Base-by-base conservation (phyloP, 2,888 invertebrate species). In the Lithophane socia region DNA sequence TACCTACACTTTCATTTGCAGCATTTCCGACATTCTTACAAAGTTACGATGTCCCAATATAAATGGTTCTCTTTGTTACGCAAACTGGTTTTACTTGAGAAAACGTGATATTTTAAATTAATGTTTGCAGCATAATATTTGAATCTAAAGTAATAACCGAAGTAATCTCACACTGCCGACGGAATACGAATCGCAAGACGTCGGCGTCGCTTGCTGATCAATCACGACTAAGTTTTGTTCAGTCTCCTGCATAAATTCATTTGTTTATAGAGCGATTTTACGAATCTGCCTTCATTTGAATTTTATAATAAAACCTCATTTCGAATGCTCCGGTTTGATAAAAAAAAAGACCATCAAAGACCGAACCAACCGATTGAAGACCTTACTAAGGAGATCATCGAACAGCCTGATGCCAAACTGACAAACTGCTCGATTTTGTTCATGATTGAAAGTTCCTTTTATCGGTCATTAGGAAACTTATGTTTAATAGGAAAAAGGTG, bases 81-180 rank as follows among this genome's bases (percentile, higher is more conserved):
- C 29, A 66, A 74, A 75, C 54, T n/a, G 69, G 29, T 70, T 69
- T 81, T 52, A 47, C 65, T 65, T 69, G 18, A 37, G 65, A 56
- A 76, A 75, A 76, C 9, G 76, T 65, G 44, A 74, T 67, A 74
- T 83, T 80, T 76, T 82, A 72, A 74, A 82, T 75, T 37, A 84
- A 77, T 64, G 58, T 65, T 56, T 64, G 56, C 52, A 60, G 73
- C 52, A 68, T 74, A 63, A 68, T 65, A 80, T 79, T 80, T 74
- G 37, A 68, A 68, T 79, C 2, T 47, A 58, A 64, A 79, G 72
- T 78, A 73, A 66, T 79, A 73, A 67, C 29, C 24, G 54, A n/a
- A 37, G 67, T 64, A 47, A 75, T 49, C 21, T 67, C 5, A n/a
- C 29, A 29, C 10, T 58, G 63, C 29, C 37, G 10, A 8, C 12